These are phyloP conservation scores for Leptinotarsa peninsularis DNA, from an alignment of 2,888 invertebrate genomes.

Conservation along the genomic window DNA sequence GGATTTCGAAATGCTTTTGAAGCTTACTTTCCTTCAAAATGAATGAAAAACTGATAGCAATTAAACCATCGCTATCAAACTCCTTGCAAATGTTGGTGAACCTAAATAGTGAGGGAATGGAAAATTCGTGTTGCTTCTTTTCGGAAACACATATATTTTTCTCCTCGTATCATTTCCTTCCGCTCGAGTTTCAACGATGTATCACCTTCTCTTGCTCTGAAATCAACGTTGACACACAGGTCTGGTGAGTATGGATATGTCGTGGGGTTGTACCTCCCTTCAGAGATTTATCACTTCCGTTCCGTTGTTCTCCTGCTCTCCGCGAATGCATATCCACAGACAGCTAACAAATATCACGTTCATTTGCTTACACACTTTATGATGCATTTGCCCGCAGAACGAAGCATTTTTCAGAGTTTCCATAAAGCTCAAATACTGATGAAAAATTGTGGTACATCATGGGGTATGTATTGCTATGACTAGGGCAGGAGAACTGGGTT, in stretches of 20 bases:
- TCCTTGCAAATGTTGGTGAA: background rate
- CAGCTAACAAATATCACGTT: conserved; percentile 41
- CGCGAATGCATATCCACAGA: conserved; percentile 40
- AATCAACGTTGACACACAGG: conserved; percentile 53
- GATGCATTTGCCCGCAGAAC: background rate
- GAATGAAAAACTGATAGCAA: too few relatives aligned
- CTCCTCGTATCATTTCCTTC: conserved; percentile 34
- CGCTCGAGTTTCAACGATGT: conserved; percentile 39
- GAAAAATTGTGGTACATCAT: too few relatives aligned
- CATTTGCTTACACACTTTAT: conserved; percentile 23
- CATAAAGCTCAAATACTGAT: too few relatives aligned
- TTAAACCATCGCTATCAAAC: too few relatives aligned
- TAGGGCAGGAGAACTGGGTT: too few relatives aligned
- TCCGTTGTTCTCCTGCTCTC: conserved; percentile 41
- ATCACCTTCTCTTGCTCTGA: conserved; percentile 49
- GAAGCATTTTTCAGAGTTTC: background rate
- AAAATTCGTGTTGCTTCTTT: background rate
- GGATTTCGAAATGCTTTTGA: too few relatives aligned
- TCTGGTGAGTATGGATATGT: conserved; percentile 46
- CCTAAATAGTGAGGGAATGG: background rate
- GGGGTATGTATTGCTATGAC: too few relatives aligned
- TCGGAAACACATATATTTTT: conserved; percentile 30
- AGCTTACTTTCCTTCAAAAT: too few relatives aligned
- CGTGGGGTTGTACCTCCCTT: conserved; percentile 43
- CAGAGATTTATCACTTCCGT: conserved; percentile 50